Base-by-base conservation (phyloP, 2,888 invertebrate genomes). In the Philereme transversata region DNA sequence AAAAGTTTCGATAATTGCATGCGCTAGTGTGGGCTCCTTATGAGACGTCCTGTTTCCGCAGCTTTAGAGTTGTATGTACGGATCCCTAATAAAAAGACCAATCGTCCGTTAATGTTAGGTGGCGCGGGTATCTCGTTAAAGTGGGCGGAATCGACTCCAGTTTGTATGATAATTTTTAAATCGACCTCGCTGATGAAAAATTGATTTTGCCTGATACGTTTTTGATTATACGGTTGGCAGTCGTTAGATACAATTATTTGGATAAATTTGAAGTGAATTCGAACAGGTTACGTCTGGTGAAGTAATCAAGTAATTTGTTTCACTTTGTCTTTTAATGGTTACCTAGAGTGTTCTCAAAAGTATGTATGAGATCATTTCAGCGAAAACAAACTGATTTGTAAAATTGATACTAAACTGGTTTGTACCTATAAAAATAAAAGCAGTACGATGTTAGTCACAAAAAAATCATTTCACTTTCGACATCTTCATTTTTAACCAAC, bases 91-190 rank as follows among this genome's bases (percentile, higher is more conserved):
- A 60, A 60, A 60, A 54, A 51, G 51, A 36, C 46, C 60, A 60
- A 60, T 60, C 47, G 55, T 6, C 45, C 49, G 49, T 51, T 51
- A 55, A 60, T 60, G 51, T 48, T 57, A 57, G 51, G 54, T 58
- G 47, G 57, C 52, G 48, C 52, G 50, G 46, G 72, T 75, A 63
- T 79, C 81, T 68, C 41, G 9, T 48, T 73, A 76, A 51, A 72
- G 59, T 83, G 84, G 86, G 67, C 69, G 72, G 62, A 54, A 71
- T 63, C 72, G 57, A 72, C 66, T 71, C 73, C 75, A 77, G 77
- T 84, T 77, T 81, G 84, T 88, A 88, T 90, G 87, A 86, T 91
- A 90, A 91, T 91, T 88, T 87, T 87, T 82, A 86, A 89, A 86
- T 84, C 83, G 86, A 76, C 78, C 76, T 74, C 77, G 75, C 73